Evolutionary conservation across 2,113 vertebrate species (phyloP).

Genomic region (Platichthys stellatus): DNA sequence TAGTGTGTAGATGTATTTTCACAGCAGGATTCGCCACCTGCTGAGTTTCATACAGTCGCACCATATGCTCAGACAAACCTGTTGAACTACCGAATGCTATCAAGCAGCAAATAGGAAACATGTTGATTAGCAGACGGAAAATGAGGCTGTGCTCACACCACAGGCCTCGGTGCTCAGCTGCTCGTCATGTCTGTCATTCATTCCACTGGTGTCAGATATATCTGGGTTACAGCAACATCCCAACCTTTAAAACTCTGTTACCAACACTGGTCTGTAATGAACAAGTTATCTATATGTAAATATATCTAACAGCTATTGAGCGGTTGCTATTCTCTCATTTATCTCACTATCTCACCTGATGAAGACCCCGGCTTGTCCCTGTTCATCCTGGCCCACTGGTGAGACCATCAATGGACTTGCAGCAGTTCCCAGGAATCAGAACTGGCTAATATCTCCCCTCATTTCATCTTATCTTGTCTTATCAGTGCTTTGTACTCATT

Average conservation of each 20-base stretch:
- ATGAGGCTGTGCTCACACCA: neutral
- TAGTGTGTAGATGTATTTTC: conserved; percentile 4
- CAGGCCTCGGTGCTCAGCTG: conserved; percentile 3
- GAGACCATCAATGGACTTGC: too few species aligned
- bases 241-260: neutral
- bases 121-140: conserved; percentile 45
- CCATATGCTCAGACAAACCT: conserved; percentile 67
- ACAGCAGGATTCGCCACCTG: conserved; percentile 20
- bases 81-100: conserved; percentile 47
- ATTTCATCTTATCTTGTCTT: too few species aligned
- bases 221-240: neutral
- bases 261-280: too few species aligned
- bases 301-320: too few species aligned
- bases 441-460: too few species aligned
- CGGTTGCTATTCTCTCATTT: too few species aligned
- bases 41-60: conserved; percentile 26
- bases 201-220: neutral
- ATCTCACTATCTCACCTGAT: too few species aligned
- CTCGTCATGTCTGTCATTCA: neutral
- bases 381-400: too few species aligned
- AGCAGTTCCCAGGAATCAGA: too few species aligned
- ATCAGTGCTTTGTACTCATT: too few species aligned
- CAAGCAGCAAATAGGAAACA: conserved; percentile 39
- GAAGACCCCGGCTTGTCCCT: too few species aligned
- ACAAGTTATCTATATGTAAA: too few species aligned